Evolutionary conservation across 2,888 invertebrate genomes (phyloP), one percentile per base, ranked within the genome.

Genomic region (Acleris sparsana): DNA sequence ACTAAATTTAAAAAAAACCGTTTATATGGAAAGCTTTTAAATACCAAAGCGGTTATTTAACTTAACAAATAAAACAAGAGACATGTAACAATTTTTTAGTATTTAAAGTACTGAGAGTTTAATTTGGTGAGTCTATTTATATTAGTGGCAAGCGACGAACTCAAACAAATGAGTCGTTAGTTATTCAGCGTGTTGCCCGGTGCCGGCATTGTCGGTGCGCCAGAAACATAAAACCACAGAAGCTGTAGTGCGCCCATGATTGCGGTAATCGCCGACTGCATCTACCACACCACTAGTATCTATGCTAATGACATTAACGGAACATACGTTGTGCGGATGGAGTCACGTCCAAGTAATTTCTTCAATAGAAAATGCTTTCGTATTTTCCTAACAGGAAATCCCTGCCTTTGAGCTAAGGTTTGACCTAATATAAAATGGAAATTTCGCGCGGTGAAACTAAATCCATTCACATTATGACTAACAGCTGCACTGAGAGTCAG

Each of bases 191-290:
- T 25, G 33, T 53, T 53, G 39, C 25, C 22, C 53, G 33, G 64
- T 53, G 49, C 49, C n/a, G 49, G 49, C 17, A 57, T 58, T 46
- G 63, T 53, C 52, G 58, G 53, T 56, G 52, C 44, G 66, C 25
- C 51, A 53, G 56, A 49, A 60, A 56, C 63, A 48, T 53, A 33
- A 62, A 66, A 67, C 63, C 66, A 51, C 69, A 69, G 57, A 52
- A 56, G 65, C 61, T 51, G 58, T 56, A 53, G 53, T 56, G 65
- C 39, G 6, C 20, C 20, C 63, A 52, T 60, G 63, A 63, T 55
- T 63, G 67, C 63, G 67, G 63, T 67, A 56, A 67, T 76, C 72
- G 46, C 46, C 48, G 49, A 66, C 61, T 61, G 61, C 65, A 66
- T 66, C 61, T 52, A 55, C 60, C 60, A 55, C 60, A 65, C 43